phyloP scores from a whole-genome alignment of 1,140 invertebrate genomes.

The Helicoverpa armigera region DNA sequence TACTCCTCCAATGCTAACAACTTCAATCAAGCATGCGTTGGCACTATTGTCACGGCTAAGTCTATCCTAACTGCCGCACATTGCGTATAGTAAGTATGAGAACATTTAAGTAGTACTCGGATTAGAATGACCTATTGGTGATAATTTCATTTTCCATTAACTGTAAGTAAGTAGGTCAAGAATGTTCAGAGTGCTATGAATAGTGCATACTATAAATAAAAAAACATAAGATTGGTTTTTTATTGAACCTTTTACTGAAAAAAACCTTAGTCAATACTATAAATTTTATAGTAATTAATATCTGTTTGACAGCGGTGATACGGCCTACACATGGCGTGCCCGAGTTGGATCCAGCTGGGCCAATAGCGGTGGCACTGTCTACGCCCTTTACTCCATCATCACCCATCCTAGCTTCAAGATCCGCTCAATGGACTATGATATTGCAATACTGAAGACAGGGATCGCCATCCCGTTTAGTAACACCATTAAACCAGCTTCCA shows the following conservation, averaged over 20 bases:
- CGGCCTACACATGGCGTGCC: constrained; percentile 3
- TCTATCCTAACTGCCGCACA: constrained; percentile 54
- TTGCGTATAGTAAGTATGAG: constrained; percentile 52
- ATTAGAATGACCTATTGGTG: not conserved
- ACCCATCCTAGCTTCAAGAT: constrained; percentile 35
- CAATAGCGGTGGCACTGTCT: constrained; percentile 24
- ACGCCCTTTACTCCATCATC: not conserved
- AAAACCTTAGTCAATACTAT: too few relatives aligned
- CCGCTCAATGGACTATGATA: constrained; percentile 7
- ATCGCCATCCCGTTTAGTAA: not conserved
- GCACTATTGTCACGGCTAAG: constrained; percentile 49
- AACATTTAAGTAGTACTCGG: not conserved
- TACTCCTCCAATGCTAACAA: constrained; percentile 42
- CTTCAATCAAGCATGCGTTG: constrained; percentile 54
- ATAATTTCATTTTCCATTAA: too few relatives aligned
- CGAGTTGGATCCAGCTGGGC: constrained; percentile 23
- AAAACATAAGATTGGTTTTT: too few relatives aligned
- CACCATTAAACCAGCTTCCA: not conserved
- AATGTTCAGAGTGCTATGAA: too few relatives aligned
- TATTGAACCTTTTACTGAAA: too few relatives aligned
- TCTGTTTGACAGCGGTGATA: not conserved
- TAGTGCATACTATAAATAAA: too few relatives aligned
- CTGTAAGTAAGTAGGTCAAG: too few relatives aligned
- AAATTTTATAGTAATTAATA: not conserved
- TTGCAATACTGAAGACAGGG: constrained; percentile 14